These are phyloP conservation scores for Troides aeacus DNA, from an alignment of 2,888 invertebrate genomes.

Conservation along the genomic window DNA sequence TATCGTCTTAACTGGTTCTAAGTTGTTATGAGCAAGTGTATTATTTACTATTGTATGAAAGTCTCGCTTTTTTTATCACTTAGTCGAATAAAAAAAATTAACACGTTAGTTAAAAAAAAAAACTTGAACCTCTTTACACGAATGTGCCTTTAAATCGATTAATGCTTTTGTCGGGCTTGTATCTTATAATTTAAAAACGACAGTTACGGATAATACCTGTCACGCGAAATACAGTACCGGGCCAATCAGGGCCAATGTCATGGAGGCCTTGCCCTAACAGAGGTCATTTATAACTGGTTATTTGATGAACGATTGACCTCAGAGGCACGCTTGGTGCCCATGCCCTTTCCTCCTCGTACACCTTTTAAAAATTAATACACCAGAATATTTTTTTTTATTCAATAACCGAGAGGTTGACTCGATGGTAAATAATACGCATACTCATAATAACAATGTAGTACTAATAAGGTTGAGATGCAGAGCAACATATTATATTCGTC, in stretches of 20 bases:
- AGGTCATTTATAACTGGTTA: conserved; percentile 24
- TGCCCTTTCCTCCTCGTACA: conserved; percentile 5
- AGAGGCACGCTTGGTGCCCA: background rate
- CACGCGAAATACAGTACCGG: conserved; percentile 16
- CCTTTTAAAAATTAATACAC: background rate
- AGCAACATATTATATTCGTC: no score
- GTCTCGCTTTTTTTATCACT: no score
- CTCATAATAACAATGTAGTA: no score
- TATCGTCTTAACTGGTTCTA: no score
- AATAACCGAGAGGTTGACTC: no score
- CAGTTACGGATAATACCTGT: conserved; percentile 15
- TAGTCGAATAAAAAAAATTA: no score
- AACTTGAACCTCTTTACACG: background rate
- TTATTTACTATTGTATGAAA: no score
- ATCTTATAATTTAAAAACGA: conserved; percentile 14
- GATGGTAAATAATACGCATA: no score
- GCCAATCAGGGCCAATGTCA: conserved; percentile 27
- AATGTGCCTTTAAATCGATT: conserved; percentile 2
- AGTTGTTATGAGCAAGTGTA: no score
- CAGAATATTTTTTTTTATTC: no score
- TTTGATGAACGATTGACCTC: conserved; percentile 17
- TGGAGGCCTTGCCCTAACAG: conserved; percentile 18
- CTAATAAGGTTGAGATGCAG: no score
- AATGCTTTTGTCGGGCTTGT: background rate
- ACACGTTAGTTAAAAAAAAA: background rate